Evolutionary conservation across 1,140 invertebrate species (phyloP), one percentile per base, ranked within the genome.

Genomic region (Caerostris darwini): DNA sequence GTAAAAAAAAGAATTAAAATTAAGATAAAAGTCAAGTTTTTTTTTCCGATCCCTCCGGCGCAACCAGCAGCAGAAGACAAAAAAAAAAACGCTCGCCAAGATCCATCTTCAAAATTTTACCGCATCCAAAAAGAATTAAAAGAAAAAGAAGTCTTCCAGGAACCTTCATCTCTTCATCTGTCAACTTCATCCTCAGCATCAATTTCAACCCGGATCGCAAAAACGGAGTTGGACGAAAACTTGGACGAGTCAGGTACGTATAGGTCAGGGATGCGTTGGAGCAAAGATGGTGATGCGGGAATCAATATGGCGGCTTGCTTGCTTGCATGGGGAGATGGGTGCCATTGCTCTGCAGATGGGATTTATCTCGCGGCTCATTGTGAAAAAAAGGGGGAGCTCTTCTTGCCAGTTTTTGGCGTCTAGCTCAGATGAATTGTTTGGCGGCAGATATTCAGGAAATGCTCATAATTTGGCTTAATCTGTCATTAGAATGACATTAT

Each of bases 191-290:
- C 90, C 7, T 82, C 90, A 57, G 10, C 34, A 5, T 34, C 59
- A 64, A n/a, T 67, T 54, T 34, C 71, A 7, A 61, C 56, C 34
- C 64, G 5, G 87, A 50, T 64, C 53, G 90, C 83, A 93, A 93
- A 93, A 77, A 93, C 92, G 92, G 92, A 93, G 92, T 87, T 86
- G 34, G 92, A 93, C 92, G 92, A 93, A 57, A 83, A 93, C 17
- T 71, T 87, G 34, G 92, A 93, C 56, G 92, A 93, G 56, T 82
- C 90, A 93, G 92, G 92, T 93, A 87, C 7, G 92, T 17, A 7
- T 10, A 87, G 64, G 71, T 2, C 34, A 77, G 71, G 7, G 53
- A n/a, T 53, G 71, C 17, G 57, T 53, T 57, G 67, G 69, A 54
- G 56, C n/a, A 14, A 19, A 59, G 57, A 54, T 50, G 59, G 71